Conservation (phyloP, 2,113 vertebrate species). For the Leuciscus idus region DNA sequence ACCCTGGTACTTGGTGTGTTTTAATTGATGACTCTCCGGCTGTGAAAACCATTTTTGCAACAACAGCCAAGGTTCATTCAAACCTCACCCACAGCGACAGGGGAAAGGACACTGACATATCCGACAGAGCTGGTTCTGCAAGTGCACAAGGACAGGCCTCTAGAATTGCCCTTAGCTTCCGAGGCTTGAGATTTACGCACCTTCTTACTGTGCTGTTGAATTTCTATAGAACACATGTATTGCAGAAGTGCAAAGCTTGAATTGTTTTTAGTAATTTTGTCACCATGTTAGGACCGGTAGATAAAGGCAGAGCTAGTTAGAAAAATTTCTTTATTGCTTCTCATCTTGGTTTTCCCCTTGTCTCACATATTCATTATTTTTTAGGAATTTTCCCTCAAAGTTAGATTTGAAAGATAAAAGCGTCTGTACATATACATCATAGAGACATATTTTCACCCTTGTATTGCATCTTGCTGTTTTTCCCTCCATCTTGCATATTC, state of each 20-base stretch:
- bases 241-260: neutral
- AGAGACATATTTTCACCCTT: no score
- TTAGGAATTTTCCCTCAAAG: neutral
- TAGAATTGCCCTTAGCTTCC: constrained; percentile 68
- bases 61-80: constrained; percentile 64
- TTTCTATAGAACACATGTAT: neutral
- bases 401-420: neutral
- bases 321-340: no score
- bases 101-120: constrained; percentile 74
- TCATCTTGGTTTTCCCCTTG: no score
- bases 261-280: neutral
- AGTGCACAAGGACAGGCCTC: constrained; percentile 76
- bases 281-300: neutral
- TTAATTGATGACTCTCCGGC: constrained; percentile 23
- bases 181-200: constrained; percentile 61
- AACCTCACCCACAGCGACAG: constrained; percentile 75
- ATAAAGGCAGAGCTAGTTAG: neutral
- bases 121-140: constrained; percentile 80
- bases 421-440: no score
- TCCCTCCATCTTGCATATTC: no score
- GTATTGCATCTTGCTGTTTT: no score
- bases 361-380: neutral
- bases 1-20: neutral
- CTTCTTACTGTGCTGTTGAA: constrained; percentile 44
- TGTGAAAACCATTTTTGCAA: constrained; percentile 58